Percentiles rank a stretch among this genome's conserved stretches.
phyloP scores from a whole-genome alignment of 1,140 invertebrate species.

The Papilio dardanus region DNA sequence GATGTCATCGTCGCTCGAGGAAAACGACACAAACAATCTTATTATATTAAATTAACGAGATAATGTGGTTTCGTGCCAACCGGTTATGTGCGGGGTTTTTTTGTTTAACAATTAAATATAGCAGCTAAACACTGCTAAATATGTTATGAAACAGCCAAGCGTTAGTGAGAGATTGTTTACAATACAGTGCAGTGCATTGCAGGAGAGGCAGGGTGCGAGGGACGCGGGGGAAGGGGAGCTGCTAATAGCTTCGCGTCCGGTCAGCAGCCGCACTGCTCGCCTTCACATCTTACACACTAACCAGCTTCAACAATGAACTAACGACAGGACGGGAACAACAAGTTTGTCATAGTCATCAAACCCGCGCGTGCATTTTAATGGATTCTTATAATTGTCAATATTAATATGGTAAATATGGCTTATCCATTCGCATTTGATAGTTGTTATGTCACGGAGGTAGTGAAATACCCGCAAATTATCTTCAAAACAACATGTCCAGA shows the following conservation, averaged over 20 bases:
- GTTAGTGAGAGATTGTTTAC: background rate
- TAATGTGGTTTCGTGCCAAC: background rate
- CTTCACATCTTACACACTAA: background rate
- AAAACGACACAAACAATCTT: constrained; percentile 7
- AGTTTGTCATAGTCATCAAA: background rate
- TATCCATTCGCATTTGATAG: background rate
- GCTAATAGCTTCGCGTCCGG: background rate
- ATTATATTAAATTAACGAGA: constrained; percentile 10
- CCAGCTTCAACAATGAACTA: background rate
- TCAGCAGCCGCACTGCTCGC: background rate
- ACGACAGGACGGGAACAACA: background rate
- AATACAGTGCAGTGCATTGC: background rate
- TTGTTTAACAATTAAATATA: background rate
- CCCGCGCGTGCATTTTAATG: no score
- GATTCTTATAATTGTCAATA: no score
- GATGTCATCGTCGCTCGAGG: constrained; percentile 20
- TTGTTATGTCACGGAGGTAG: background rate
- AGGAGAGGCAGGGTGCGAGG: background rate
- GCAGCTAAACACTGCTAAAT: background rate
- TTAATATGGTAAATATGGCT: no score
- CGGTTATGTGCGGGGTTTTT: background rate
- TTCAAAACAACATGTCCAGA: no score
- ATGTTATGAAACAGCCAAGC: background rate
- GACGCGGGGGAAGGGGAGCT: no score
- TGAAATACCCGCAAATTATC: background rate